These are phyloP conservation scores for Pachyrhynchus sulphureomaculatus DNA, from an alignment of 1,140 invertebrate species.

Conservation along the genomic window DNA sequence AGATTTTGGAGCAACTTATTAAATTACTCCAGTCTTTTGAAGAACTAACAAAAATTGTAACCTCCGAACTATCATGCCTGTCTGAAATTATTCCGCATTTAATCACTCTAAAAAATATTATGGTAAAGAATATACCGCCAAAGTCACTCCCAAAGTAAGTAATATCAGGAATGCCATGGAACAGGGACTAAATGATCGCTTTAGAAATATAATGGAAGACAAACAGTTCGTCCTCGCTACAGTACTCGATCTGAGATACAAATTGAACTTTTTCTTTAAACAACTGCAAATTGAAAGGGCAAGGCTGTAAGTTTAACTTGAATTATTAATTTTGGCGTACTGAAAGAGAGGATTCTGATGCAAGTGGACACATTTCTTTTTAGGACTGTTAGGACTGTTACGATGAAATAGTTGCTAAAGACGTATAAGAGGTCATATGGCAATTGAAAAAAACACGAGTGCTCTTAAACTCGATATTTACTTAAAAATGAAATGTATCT, in stretches of 20 bases:
- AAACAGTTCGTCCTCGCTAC: conserved; percentile 11
- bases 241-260: conserved; percentile 14
- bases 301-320: neutral
- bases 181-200: conserved; percentile 13
- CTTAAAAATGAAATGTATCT: neutral
- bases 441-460: neutral
- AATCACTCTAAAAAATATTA: conserved; percentile 8
- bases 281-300: neutral
- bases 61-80: conserved; percentile 9
- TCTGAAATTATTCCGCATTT: conserved; percentile 29
- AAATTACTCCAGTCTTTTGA: conserved; percentile 30
- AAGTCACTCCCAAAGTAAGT: neutral
- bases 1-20: conserved; percentile 16
- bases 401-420: neutral
- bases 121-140: conserved; percentile 5
- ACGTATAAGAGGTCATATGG: neutral
- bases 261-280: conserved; percentile 8
- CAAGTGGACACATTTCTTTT: too few relatives aligned
- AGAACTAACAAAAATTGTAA: conserved; percentile 32
- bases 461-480: neutral
- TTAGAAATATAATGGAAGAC: neutral
- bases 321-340: neutral
- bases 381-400: neutral
- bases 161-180: conserved; percentile 1
- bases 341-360: too few relatives aligned